A percentile compares a stretch with the other conserved stretches of the same genome.
Evolutionary conservation across 1,140 invertebrate genomes (phyloP).

Genomic region (Drosophila neocordata): DNA sequence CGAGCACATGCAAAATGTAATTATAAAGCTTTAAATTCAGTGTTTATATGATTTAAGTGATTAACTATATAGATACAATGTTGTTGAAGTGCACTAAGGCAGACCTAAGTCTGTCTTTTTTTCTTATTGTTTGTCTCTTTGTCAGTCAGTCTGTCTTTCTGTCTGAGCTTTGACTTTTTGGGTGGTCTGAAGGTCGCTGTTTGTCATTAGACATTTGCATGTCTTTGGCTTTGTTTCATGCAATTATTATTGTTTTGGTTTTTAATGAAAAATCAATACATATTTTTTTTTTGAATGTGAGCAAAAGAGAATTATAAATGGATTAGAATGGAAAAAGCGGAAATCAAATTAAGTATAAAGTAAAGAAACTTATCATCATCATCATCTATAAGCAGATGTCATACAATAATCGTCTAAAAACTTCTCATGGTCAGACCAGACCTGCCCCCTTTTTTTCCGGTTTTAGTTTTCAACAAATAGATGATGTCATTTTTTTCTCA

Average conservation of each 20-base stretch:
- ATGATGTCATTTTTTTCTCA: slow-evolving; percentile 22
- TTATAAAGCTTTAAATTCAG: slow-evolving; percentile 20
- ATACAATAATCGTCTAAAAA: not conserved
- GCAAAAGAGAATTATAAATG: not conserved
- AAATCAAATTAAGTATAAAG: too few relatives aligned
- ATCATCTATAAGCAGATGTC: too few relatives aligned
- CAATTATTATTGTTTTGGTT: slow-evolving; percentile 29
- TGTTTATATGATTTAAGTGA: slow-evolving; percentile 1
- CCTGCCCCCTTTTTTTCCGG: not conserved
- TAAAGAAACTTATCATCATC: too few relatives aligned
- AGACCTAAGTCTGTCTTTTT: too few relatives aligned
- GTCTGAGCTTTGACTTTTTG: slow-evolving; percentile 56
- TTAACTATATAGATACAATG: not conserved
- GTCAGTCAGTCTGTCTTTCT: not conserved
- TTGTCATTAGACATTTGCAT: slow-evolving; percentile 48
- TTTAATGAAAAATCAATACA: slow-evolving; percentile 44
- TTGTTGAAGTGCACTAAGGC: too few relatives aligned
- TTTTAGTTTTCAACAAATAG: not conserved
- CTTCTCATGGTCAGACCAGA: not conserved
- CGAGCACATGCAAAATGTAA: slow-evolving; percentile 75
- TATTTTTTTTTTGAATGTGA: not conserved
- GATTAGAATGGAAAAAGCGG: too few relatives aligned
- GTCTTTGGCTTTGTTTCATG: slow-evolving; percentile 31
- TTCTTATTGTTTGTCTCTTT: too few relatives aligned
- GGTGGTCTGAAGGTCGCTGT: slow-evolving; percentile 53